Percentiles rank a stretch among this genome's conserved stretches.
phyloP scores from a whole-genome alignment of 2,888 invertebrate species.

The Amblyjoppa fuscipennis region DNA sequence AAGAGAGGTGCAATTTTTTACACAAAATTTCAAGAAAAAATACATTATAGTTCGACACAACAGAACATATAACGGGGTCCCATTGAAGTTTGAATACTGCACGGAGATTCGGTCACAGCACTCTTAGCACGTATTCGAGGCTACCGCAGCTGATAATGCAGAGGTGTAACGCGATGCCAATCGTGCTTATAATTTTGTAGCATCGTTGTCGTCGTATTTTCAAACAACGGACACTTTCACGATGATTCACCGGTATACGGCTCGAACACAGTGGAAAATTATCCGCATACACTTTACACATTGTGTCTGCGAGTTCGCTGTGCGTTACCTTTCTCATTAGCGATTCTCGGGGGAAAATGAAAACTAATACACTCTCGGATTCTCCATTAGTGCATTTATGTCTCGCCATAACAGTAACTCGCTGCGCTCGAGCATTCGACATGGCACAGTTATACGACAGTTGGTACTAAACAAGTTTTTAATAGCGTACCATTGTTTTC shows the following conservation, averaged over 20 bases:
- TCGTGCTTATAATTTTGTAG: constrained; percentile 9
- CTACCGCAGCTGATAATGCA: background rate
- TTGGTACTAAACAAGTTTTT: background rate
- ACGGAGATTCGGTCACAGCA: background rate
- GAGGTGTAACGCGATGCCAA: constrained; percentile 3
- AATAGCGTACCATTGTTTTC: constrained; percentile 53
- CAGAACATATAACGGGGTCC: background rate
- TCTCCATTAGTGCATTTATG: constrained; percentile 36
- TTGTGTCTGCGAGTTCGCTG: constrained; percentile 1
- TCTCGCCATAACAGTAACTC: constrained; percentile 26
- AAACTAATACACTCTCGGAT: constrained; percentile 27
- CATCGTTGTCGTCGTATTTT: background rate
- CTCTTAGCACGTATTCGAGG: background rate
- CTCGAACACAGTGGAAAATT: background rate
- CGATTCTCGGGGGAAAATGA: constrained; percentile 35
- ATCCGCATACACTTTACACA: background rate
- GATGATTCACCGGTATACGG: constrained; percentile 35
- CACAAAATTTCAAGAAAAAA: too few relatives aligned
- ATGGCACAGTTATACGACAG: background rate
- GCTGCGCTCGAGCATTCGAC: constrained; percentile 18
- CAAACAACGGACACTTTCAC: constrained; percentile 16
- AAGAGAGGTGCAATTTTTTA: too few relatives aligned
- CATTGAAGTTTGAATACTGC: background rate
- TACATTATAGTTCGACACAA: background rate
- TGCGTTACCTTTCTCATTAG: constrained; percentile 35